Conservation (phyloP, 2,888 invertebrate species). For the Epinotia nisella region DNA sequence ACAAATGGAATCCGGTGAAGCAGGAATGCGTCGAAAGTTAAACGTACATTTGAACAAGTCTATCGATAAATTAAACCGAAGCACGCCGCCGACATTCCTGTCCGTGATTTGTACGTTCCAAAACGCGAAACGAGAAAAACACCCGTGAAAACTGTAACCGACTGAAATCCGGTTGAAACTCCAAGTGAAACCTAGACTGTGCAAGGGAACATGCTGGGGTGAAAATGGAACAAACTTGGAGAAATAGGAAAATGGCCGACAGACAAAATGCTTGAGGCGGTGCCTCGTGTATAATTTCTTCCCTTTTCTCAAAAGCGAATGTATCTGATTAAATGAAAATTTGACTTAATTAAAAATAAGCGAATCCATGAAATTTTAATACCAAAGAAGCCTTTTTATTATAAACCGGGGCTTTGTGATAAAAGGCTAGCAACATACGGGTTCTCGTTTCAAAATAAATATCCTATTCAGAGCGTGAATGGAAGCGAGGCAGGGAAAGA, state of each 20-base stretch:
- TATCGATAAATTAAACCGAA: conserved; percentile 44
- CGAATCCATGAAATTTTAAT: conserved; percentile 27
- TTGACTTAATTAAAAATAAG: conserved; percentile 36
- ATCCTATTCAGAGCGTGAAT: conserved; percentile 42
- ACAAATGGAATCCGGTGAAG: conserved; percentile 21
- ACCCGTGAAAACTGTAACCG: conserved; percentile 42
- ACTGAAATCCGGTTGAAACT: conserved; percentile 45
- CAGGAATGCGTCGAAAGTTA: conserved; percentile 17
- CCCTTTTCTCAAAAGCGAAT: conserved; percentile 18
- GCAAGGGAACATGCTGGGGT: conserved; percentile 34
- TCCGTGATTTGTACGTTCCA: conserved; percentile 34
- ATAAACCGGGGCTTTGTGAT: conserved; percentile 33
- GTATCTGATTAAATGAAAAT: conserved; percentile 11
- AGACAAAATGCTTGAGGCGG: conserved; percentile 46
- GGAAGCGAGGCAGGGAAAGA: conserved; percentile 31
- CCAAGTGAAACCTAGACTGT: conserved; percentile 23
- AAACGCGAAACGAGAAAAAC: conserved; percentile 35
- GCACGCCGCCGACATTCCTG: conserved; percentile 32
- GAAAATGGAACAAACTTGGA: conserved; percentile 43
- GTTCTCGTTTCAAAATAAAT: conserved; percentile 44
- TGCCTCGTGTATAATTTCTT: conserved; percentile 33
- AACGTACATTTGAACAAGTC: conserved; percentile 31
- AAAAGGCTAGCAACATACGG: conserved; percentile 35
- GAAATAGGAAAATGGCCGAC: conserved; percentile 38
- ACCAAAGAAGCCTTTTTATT: conserved; percentile 32